Evolutionary conservation across 2,113 vertebrate species (phyloP).

Genomic region (Anolis sagrei): DNA sequence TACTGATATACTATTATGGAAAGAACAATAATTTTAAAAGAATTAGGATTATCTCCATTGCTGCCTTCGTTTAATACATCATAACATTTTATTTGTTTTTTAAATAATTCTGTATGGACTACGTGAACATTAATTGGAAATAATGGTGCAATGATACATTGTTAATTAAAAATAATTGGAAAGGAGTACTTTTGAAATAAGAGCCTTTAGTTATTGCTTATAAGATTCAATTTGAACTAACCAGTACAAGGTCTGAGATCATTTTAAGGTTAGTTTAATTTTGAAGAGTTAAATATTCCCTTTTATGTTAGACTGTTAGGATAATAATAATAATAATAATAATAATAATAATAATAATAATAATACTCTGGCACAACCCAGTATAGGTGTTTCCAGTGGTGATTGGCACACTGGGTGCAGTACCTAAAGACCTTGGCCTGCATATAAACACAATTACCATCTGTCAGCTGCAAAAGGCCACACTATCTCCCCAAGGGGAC

Average conservation of each 20-base stretch:
- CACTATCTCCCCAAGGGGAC: too few species aligned
- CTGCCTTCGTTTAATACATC: background rate
- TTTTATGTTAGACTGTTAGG: background rate
- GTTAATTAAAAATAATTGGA: slow-evolving; percentile 35
- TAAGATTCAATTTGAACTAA: slow-evolving; percentile 32
- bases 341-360: too few species aligned
- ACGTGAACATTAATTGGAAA: slow-evolving; percentile 28
- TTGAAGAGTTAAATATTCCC: too few species aligned
- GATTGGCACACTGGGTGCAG: too few species aligned
- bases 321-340: too few species aligned
- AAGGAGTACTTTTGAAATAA: slow-evolving; percentile 22
- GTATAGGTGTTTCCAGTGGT: too few species aligned
- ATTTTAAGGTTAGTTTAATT: background rate
- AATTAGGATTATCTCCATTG: background rate
- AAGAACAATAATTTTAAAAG: background rate
- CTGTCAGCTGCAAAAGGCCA: too few species aligned
- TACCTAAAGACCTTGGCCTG: too few species aligned
- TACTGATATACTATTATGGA: background rate
- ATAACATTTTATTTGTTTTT: slow-evolving; percentile 5
- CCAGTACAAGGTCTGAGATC: slow-evolving; percentile 1
- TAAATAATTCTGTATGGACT: slow-evolving; percentile 15
- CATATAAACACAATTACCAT: too few species aligned
- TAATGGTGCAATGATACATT: background rate
- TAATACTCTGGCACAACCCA: too few species aligned
- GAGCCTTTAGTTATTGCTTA: background rate